A percentile compares a stretch with the other conserved stretches of the same genome.
Conservation (phyloP, 92 coral and sea anemone genomes). For the Actinostola sp. region DNA sequence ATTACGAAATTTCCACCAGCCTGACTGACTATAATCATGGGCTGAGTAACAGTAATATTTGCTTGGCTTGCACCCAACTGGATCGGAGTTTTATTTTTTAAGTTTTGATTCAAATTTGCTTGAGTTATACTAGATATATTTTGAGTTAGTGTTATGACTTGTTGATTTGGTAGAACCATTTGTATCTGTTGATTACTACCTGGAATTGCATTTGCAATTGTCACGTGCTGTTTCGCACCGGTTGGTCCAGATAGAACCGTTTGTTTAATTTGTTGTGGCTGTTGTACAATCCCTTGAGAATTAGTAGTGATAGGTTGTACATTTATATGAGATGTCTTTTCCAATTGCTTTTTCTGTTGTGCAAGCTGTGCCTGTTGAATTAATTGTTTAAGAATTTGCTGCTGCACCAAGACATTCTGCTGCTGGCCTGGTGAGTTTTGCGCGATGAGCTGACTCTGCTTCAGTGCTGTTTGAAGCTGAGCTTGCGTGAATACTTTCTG, state of each 20-base stretch:
- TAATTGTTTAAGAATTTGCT: conserved; percentile 75
- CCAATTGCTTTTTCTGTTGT: conserved; percentile 49
- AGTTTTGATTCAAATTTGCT: conserved; percentile 9
- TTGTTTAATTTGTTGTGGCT: conserved; percentile 60
- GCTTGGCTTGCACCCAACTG: background rate
- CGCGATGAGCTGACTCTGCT: conserved; percentile 54
- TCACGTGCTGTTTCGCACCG: conserved; percentile 19
- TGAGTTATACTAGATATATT: conserved; percentile 8
- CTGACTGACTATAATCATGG: conserved; percentile 17
- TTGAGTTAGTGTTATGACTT: conserved; percentile 12
- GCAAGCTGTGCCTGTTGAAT: conserved; percentile 59
- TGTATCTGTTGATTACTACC: conserved; percentile 26
- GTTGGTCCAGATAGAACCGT: background rate
- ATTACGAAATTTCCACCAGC: conserved; percentile 38
- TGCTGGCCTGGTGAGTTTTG: conserved; percentile 58
- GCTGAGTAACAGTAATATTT: background rate
- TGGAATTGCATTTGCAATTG: conserved; percentile 21
- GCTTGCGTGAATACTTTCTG: conserved; percentile 60
- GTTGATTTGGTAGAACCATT: conserved; percentile 25
- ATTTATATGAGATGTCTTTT: conserved; percentile 21
- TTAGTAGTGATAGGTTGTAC: conserved; percentile 29
- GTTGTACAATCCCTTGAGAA: conserved; percentile 50
- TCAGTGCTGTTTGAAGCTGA: conserved; percentile 53
- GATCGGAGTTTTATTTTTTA: conserved; percentile 2
- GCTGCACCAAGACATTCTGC: conserved; percentile 69